Base-by-base conservation (phyloP, 2,888 invertebrate genomes). In the Drosophila percnosoma region DNA sequence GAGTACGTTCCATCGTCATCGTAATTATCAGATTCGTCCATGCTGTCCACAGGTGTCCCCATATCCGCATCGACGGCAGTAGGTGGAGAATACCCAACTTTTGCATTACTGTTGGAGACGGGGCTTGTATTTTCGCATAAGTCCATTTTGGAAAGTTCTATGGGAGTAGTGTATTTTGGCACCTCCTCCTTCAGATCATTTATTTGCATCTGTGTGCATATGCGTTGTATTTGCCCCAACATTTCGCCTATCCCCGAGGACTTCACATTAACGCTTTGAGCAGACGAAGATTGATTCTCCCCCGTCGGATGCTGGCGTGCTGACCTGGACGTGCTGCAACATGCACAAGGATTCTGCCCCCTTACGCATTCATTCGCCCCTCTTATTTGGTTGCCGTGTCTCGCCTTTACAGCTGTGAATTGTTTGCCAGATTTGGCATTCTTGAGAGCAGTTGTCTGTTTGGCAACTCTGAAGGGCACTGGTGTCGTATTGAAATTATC, bases 181-280 rank as follows among this genome's bases (percentile, higher is more conserved):
- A 71, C 68, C 34, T 81, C 82, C 27, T 70, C 66, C 63, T 82
- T 80, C 0, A 78, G 38, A 33, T 89, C 90, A 21, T 58, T 83
- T 2, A 72, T 38, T 63, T 90, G 78, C 68, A 89, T 75, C 72
- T 90, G 82, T 6, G 69, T 87, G 75, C 81, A 91, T 64, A 87
- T 83, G 57, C 89, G 89, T 67, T 91, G 87, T 49, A 91, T 78
- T n/a, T 89, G 88, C 27, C 90, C 92, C 71, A 92, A 71, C 7
- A 92, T 82, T 67, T 91, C 90, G 10, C 84, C 89, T 60, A 87
- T 61, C 5, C 90, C 91, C 10, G 92, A 91, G 8, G 92, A 89
- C 62, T 91, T 92, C 0, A 68, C 75, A 33, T 78, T 83, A 7
- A 91, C 38, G 59, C 82, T 91, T 5, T 78, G 80, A 0, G 90